Conservation (phyloP, 2,113 vertebrate genomes). For the Myanophis thanlyinensis region DNA sequence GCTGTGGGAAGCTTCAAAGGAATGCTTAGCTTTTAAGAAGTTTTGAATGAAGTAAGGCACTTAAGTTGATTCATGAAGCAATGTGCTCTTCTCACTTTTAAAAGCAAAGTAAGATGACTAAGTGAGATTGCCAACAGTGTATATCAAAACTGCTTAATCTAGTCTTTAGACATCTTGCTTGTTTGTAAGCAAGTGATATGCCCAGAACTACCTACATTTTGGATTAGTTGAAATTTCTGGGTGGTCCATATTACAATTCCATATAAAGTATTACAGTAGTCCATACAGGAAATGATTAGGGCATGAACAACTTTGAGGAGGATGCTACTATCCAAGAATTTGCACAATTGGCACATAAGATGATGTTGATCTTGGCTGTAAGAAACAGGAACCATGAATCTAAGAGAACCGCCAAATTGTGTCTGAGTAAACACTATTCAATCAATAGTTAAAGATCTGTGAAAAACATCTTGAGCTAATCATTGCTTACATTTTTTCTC, state of each 20-base stretch:
- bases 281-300: background rate
- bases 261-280: background rate
- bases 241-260: background rate
- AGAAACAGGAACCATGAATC: background rate
- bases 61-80: background rate
- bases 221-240: background rate
- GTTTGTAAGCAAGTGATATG: background rate
- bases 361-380: background rate
- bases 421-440: background rate
- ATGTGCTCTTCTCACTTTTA: background rate
- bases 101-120: background rate
- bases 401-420: background rate
- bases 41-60: background rate
- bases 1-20: background rate
- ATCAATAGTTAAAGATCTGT: background rate
- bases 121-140: background rate
- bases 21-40: background rate
- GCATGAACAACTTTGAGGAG: background rate
- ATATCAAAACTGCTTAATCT: background rate
- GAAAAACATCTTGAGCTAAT: background rate
- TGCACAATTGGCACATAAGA: background rate
- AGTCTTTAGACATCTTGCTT: background rate
- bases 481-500: background rate
- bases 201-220: background rate
- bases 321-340: background rate